These are phyloP conservation scores for Amphipyra tragopoginis DNA, from an alignment of 2,888 invertebrate genomes.

Conservation along the genomic window DNA sequence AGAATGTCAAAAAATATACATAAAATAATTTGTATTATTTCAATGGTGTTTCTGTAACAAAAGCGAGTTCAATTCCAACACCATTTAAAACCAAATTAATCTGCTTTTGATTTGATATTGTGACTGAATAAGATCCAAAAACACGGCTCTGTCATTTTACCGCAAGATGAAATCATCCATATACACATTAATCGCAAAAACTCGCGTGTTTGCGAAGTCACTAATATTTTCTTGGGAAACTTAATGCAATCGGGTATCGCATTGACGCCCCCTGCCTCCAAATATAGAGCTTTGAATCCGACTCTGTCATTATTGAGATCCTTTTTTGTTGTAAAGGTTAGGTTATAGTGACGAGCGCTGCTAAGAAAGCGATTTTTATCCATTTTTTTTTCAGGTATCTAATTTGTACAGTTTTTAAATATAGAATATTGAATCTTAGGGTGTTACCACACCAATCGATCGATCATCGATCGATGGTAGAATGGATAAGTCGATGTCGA, in stretches of 20 bases:
- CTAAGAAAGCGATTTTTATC: constrained; percentile 22
- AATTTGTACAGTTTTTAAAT: no score
- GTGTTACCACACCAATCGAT: no score
- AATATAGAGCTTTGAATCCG: constrained; percentile 48
- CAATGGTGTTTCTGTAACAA: no score
- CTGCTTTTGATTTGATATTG: background rate
- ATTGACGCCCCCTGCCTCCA: constrained; percentile 51
- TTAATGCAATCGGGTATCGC: constrained; percentile 42
- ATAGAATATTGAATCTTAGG: no score
- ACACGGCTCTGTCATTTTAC: constrained; percentile 1
- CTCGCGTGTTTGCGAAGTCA: constrained; percentile 16
- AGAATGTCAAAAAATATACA: no score
- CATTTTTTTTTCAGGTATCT: no score
- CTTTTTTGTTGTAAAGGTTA: constrained; percentile 38
- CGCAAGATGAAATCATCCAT: constrained; percentile 36
- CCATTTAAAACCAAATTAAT: no score
- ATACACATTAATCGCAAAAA: constrained; percentile 21
- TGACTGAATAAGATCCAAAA: background rate
- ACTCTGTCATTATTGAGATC: constrained; percentile 48
- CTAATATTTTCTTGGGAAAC: constrained; percentile 32
- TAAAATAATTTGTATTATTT: no score
- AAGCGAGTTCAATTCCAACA: no score
- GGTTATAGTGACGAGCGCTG: constrained; percentile 17
- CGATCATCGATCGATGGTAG: no score
- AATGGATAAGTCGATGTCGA: no score